Conservation (phyloP, 2,888 invertebrate genomes). For the Sipunculus nudus region DNA sequence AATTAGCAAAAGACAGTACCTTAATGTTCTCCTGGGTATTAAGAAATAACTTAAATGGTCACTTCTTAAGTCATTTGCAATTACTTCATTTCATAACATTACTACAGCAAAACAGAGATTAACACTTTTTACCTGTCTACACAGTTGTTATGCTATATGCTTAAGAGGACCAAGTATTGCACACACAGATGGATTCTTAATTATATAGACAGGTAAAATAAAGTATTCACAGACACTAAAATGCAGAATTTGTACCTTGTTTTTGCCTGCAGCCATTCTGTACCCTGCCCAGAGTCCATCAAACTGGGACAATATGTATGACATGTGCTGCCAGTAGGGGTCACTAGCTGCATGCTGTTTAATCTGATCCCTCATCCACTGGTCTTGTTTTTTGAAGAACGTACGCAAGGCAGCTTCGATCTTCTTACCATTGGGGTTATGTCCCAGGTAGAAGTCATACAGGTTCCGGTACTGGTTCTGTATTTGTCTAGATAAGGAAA, state of each 20-base stretch:
- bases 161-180: no score
- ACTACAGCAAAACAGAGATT: no score
- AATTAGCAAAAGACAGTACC: no score
- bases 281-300: conserved; percentile 59
- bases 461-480: conserved; percentile 55
- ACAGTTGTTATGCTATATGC: no score
- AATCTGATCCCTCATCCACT: conserved; percentile 50
- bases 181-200: no score
- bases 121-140: no score
- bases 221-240: background rate
- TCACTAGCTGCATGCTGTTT: conserved; percentile 36
- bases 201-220: no score
- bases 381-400: conserved; percentile 50
- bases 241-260: conserved; percentile 3
- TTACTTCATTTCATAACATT: no score
- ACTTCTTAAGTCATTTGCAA: no score
- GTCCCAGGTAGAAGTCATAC: conserved; percentile 42
- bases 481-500: conserved; percentile 50
- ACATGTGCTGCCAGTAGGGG: conserved; percentile 55
- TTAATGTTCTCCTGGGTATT: no score
- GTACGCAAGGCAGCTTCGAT: conserved; percentile 36
- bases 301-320: conserved; percentile 54
- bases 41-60: no score
- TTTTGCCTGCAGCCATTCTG: conserved; percentile 25
- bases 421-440: background rate